phyloP scores from a whole-genome alignment of 1,140 invertebrate genomes.

The Cherax destructor region DNA sequence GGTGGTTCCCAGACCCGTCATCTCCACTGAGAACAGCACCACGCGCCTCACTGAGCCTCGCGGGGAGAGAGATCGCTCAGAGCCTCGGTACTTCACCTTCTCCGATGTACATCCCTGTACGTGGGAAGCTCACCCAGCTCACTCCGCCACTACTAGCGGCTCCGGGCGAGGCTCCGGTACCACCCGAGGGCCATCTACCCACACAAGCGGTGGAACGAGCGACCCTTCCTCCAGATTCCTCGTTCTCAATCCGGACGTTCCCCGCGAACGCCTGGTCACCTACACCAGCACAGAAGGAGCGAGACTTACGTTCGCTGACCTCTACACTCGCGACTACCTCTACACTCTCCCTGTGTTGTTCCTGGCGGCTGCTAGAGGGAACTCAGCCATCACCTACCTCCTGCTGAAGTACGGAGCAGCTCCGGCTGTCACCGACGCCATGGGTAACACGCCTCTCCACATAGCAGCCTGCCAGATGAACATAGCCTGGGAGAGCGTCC shows the following conservation, averaged over 20 bases:
- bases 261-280: slow-evolving; percentile 55
- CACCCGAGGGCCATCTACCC: slow-evolving; percentile 2
- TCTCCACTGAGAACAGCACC: slow-evolving; percentile 75
- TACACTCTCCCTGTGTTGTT: slow-evolving; percentile 79
- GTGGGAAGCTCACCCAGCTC: slow-evolving; percentile 16
- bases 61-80: slow-evolving; percentile 65
- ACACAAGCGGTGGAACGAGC: slow-evolving; percentile 14
- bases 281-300: slow-evolving; percentile 55
- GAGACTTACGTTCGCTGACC: slow-evolving; percentile 73
- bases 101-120: slow-evolving; percentile 69
- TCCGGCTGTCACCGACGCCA: slow-evolving; percentile 76
- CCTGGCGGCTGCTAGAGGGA: slow-evolving; percentile 78
- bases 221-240: slow-evolving; percentile 42
- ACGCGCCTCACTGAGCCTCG: slow-evolving; percentile 70
- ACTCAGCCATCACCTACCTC: slow-evolving; percentile 77
- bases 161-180: slow-evolving; percentile 61
- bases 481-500: slow-evolving; percentile 78
- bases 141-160: slow-evolving; percentile 3
- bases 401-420: slow-evolving; percentile 79
- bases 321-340: slow-evolving; percentile 77
- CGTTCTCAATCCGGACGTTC: slow-evolving; percentile 60
- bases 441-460: slow-evolving; percentile 80
- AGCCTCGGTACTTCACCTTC: slow-evolving; percentile 71
- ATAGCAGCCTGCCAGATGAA: slow-evolving; percentile 77
- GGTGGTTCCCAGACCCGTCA: slow-evolving; percentile 73